A percentile compares a stretch with the other conserved stretches of the same genome.
Conservation (phyloP, 2,113 vertebrate genomes). For the Cryptotis parvus region DNA sequence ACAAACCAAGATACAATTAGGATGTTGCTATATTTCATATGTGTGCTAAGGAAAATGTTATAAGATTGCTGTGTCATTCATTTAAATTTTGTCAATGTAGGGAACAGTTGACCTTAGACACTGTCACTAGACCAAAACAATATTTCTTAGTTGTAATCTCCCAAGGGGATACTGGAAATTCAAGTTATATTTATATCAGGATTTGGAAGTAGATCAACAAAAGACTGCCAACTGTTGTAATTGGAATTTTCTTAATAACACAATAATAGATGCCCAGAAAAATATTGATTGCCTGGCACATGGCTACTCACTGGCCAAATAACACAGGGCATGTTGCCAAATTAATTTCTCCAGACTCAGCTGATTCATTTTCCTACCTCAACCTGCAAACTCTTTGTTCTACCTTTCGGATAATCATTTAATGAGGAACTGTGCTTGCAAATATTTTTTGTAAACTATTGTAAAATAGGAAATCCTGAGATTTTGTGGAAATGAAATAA, state of each 20-base stretch:
- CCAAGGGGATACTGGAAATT: constrained; percentile 30
- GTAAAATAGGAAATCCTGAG: not conserved
- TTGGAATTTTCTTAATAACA: constrained; percentile 70
- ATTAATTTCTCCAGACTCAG: constrained; percentile 23
- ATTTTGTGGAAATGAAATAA: constrained; percentile 27
- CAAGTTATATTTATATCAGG: constrained; percentile 26
- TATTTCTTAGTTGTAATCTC: constrained; percentile 28
- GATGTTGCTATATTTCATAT: constrained; percentile 8
- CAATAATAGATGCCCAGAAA: constrained; percentile 65
- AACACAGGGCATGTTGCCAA: constrained; percentile 52
- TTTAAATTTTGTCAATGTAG: constrained; percentile 4
- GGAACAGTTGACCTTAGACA: not conserved
- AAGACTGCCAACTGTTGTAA: constrained; percentile 63
- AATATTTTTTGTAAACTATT: constrained; percentile 37
- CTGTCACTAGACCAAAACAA: not conserved
- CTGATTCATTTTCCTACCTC: not conserved
- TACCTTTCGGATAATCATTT: constrained; percentile 42
- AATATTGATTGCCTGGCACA: constrained; percentile 59
- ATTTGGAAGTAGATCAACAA: constrained; percentile 51
- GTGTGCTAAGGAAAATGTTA: constrained; percentile 11
- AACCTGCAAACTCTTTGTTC: not conserved
- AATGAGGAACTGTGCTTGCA: constrained; percentile 25
- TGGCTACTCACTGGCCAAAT: not conserved
- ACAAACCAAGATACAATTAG: not conserved
- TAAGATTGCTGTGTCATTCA: constrained; percentile 13